Conservation (phyloP, 2,888 invertebrate species). For the Holacanthella duospinosa region DNA sequence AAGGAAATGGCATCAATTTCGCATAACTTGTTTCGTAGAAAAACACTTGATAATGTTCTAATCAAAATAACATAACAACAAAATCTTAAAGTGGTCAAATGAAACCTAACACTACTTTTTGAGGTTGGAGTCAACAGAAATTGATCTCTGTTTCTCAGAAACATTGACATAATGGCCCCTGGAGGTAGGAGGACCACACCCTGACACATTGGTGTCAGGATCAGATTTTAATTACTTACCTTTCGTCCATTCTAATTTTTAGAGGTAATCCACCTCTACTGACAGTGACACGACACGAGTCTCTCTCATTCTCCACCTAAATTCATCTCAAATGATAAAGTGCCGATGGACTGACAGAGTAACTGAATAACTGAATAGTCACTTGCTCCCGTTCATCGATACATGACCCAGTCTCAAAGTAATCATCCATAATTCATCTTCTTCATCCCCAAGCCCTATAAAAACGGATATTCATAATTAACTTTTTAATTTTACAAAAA, state of each 20-base stretch:
- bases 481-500: background rate
- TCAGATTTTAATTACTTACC: background rate
- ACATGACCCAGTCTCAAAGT: background rate
- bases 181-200: background rate
- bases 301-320: too few relatives aligned
- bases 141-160: too few relatives aligned
- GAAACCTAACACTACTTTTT: too few relatives aligned
- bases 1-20: too few relatives aligned
- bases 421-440: background rate
- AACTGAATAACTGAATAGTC: background rate
- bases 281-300: too few relatives aligned
- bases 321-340: too few relatives aligned
- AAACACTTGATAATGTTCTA: too few relatives aligned
- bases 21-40: too few relatives aligned
- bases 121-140: too few relatives aligned
- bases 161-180: background rate
- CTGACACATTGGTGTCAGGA: background rate
- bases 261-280: background rate
- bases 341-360: background rate
- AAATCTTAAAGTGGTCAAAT: too few relatives aligned
- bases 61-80: too few relatives aligned
- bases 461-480: background rate
- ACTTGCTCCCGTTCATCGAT: too few relatives aligned
- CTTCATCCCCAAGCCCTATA: background rate
- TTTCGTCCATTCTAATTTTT: background rate